phyloP scores from a whole-genome alignment of 2,888 invertebrate genomes.

The Eudemis profundana region DNA sequence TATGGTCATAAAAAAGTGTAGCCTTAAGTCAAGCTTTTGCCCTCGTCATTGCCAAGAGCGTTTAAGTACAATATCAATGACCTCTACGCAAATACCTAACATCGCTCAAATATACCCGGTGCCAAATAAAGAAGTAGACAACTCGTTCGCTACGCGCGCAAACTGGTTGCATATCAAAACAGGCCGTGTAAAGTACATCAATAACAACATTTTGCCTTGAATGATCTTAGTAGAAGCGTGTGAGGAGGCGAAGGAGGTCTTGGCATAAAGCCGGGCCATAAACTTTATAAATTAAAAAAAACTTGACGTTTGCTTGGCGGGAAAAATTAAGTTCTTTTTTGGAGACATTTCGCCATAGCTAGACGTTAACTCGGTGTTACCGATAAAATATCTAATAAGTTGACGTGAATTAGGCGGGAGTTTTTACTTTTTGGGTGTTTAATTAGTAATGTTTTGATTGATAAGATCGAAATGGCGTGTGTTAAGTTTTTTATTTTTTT shows the following conservation, averaged over 20 bases:
- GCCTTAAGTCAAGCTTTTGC: slow-evolving; percentile 2
- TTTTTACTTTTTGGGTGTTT: background rate
- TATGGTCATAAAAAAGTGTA: no score
- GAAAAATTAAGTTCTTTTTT: slow-evolving; percentile 17
- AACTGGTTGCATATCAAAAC: slow-evolving; percentile 35
- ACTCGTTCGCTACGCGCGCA: background rate
- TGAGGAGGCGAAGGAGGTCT: slow-evolving; percentile 17
- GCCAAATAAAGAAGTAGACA: slow-evolving; percentile 27
- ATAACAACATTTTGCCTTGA: slow-evolving; percentile 40
- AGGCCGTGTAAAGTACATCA: slow-evolving; percentile 28
- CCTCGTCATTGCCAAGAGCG: slow-evolving; percentile 29
- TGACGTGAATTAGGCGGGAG: background rate
- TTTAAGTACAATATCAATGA: slow-evolving; percentile 12
- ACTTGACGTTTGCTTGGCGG: slow-evolving; percentile 1
- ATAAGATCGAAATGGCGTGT: slow-evolving; percentile 15
- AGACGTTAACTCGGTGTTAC: background rate
- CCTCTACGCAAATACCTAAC: slow-evolving; percentile 32
- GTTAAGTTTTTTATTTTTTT: slow-evolving; percentile 30
- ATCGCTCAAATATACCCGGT: slow-evolving; percentile 10
- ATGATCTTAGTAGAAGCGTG: slow-evolving; percentile 3
- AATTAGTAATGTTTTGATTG: background rate
- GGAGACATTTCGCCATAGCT: background rate
- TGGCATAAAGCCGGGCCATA: slow-evolving; percentile 16
- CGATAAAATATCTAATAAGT: background rate
- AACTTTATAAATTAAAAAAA: slow-evolving; percentile 2